Conservation (phyloP, 2,888 invertebrate genomes). For the Leptinotarsa juncta region DNA sequence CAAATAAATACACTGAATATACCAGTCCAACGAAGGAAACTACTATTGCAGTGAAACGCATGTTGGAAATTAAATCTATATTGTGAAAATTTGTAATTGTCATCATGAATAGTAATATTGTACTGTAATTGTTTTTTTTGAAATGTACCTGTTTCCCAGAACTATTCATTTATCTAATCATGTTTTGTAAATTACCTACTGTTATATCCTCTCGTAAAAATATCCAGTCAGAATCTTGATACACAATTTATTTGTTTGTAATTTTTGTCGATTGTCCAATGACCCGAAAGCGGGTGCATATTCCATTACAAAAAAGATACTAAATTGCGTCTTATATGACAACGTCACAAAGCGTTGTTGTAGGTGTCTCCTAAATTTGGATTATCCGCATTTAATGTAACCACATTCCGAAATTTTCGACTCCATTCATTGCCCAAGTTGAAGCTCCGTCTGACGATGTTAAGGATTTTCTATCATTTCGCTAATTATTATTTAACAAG, state of each 20-base stretch:
- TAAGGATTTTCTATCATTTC: background rate
- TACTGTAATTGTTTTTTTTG: no score
- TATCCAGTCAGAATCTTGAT: no score
- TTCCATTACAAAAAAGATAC: conserved; percentile 16
- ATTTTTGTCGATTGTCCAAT: background rate
- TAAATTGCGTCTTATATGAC: conserved; percentile 18
- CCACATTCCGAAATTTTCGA: conserved; percentile 30
- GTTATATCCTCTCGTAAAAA: no score
- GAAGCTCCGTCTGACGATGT: background rate
- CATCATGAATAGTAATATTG: no score
- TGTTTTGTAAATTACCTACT: background rate
- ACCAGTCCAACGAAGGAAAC: no score
- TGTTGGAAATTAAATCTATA: no score
- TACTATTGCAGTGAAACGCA: no score
- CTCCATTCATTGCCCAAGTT: conserved; percentile 5
- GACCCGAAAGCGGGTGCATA: background rate
- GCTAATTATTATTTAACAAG: background rate
- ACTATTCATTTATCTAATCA: background rate
- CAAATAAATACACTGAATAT: no score
- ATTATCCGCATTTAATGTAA: conserved; percentile 40
- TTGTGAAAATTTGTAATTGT: no score
- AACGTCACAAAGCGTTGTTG: conserved; percentile 22
- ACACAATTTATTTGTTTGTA: no score
- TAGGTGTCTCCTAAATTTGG: conserved; percentile 37
- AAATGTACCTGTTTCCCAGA: no score